Evolutionary conservation across 2,797 vertebrate genomes (phyloP).

Genomic region (Cygnus olor): DNA sequence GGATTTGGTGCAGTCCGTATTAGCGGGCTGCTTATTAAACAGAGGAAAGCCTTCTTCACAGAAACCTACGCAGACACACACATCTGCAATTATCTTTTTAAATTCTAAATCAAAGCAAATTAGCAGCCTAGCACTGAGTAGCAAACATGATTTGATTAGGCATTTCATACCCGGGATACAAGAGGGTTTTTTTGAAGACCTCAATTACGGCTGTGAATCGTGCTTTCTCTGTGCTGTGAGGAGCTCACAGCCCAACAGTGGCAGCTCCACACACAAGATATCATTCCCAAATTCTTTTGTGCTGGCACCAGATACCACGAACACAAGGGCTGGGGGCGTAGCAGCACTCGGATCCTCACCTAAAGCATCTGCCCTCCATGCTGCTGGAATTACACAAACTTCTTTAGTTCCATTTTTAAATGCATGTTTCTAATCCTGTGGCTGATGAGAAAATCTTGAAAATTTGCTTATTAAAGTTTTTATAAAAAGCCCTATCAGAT

Average conservation of each 20-base stretch:
- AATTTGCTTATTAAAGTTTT: neutral
- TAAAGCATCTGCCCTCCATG: neutral
- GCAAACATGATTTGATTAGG: slow-evolving; percentile 65
- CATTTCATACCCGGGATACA: slow-evolving; percentile 7
- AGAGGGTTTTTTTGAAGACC: neutral
- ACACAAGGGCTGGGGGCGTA: neutral
- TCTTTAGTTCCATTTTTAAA: neutral
- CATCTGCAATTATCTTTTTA: slow-evolving; percentile 39
- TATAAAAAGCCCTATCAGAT: neutral
- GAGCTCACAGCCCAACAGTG: neutral
- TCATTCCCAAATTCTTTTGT: neutral
- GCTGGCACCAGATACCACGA: neutral
- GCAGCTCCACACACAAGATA: neutral
- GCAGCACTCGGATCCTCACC: neutral
- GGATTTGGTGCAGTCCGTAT: neutral
- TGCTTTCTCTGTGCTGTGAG: neutral
- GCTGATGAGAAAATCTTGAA: neutral
- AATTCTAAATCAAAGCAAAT: slow-evolving; percentile 64
- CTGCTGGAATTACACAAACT: neutral
- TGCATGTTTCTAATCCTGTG: neutral
- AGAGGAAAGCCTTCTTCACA: slow-evolving; percentile 31
- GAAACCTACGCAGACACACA: neutral
- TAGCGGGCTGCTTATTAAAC: neutral
- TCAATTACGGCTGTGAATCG: neutral
- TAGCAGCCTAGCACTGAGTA: neutral